Conservation (phyloP, 2,888 invertebrate genomes). For the Odontomyia ornata region DNA sequence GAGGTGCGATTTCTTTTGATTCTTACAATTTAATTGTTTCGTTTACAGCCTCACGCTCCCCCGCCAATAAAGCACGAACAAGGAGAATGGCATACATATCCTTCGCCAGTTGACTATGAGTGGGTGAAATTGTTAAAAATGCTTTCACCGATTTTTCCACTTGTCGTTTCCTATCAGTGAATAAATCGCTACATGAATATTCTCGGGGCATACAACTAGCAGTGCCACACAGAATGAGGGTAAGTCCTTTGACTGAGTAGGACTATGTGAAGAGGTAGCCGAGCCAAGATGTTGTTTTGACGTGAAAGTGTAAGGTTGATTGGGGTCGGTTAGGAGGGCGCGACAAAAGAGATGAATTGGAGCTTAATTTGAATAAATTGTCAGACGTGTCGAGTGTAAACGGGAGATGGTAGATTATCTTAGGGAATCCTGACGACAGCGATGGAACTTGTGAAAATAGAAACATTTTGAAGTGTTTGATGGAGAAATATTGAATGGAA, state of each 20-base stretch:
- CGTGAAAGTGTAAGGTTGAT: not conserved
- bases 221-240: not conserved
- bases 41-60: not conserved
- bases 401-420: too few relatives aligned
- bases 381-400: not conserved
- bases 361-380: constrained; percentile 36
- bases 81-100: not conserved
- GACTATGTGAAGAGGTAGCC: not conserved
- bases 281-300: constrained; percentile 7
- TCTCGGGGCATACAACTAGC: not conserved
- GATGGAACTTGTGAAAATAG: too few relatives aligned
- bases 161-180: constrained; percentile 39
- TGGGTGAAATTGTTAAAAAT: constrained; percentile 42
- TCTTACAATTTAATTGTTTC: constrained; percentile 1
- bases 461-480: too few relatives aligned
- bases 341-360: not conserved
- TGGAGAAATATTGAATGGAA: too few relatives aligned
- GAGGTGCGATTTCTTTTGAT: constrained; percentile 6
- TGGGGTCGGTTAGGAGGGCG: not conserved
- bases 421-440: too few relatives aligned
- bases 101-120: not conserved
- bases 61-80: not conserved
- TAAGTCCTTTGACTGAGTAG: not conserved
- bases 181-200: constrained; percentile 9
- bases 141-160: constrained; percentile 36